phyloP scores from a whole-genome alignment of 2,113 vertebrate species.

The Microtus pennsylvanicus region DNA sequence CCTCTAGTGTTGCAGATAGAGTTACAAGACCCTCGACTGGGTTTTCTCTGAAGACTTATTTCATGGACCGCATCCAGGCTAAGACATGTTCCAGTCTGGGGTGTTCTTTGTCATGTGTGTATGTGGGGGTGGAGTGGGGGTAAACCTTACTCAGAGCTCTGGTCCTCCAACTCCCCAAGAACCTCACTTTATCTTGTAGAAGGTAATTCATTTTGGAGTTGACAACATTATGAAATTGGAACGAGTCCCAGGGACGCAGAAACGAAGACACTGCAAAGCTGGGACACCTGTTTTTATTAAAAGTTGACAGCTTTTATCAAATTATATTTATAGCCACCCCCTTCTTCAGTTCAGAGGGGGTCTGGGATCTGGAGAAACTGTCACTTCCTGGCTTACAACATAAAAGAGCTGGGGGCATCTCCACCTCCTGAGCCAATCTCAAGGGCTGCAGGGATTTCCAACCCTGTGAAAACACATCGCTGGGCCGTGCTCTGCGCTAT shows the following conservation, averaged over 20 bases:
- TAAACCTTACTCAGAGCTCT: background rate
- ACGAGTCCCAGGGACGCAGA: constrained; percentile 62
- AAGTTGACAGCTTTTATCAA: constrained; percentile 73
- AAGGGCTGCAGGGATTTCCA: background rate
- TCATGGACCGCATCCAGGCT: background rate
- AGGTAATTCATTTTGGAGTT: constrained; percentile 57
- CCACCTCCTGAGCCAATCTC: background rate
- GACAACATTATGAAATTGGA: constrained; percentile 73
- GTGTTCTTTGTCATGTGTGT: background rate
- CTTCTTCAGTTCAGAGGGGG: background rate
- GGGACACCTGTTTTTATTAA: constrained; percentile 74
- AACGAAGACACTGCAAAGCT: constrained; percentile 47
- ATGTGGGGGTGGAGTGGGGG: background rate
- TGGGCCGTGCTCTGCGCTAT: rapidly evolving
- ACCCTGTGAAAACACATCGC: rapidly evolving
- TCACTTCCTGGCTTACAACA: background rate
- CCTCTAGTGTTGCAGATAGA: background rate
- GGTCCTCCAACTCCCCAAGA: background rate
- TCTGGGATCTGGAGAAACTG: background rate
- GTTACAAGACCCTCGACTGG: background rate
- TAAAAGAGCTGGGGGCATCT: background rate
- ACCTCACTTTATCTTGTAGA: constrained; percentile 31
- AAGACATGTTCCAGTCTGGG: background rate
- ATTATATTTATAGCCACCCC: constrained; percentile 31
- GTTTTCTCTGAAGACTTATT: background rate